A percentile compares a stretch with the other conserved stretches of the same genome.
Conservation (phyloP, 1,140 invertebrate genomes). For the Parapsyche elsis region DNA sequence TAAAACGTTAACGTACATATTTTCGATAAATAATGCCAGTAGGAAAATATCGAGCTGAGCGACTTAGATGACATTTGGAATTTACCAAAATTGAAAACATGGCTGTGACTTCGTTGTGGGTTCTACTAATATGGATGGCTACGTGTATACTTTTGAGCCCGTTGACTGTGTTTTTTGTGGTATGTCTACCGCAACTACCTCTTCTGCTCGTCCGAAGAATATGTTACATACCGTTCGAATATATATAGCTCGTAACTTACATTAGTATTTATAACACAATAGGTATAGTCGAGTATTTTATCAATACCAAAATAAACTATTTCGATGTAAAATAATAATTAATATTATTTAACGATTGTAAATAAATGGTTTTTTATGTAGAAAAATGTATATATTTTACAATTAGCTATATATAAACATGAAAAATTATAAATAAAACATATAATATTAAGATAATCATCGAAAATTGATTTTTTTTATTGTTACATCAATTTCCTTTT, state of each 20-base stretch:
- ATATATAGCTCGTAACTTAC: constrained; percentile 60
- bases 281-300: background rate
- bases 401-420: too few species aligned
- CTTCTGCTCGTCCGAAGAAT: constrained; percentile 65
- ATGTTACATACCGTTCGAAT: constrained; percentile 68
- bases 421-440: background rate
- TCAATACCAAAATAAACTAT: background rate
- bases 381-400: too few species aligned
- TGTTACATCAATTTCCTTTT: background rate
- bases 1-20: background rate
- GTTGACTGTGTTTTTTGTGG: constrained; percentile 66
- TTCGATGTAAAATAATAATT: background rate
- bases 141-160: constrained; percentile 66
- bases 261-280: background rate
- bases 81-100: constrained; percentile 46
- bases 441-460: background rate
- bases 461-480: background rate
- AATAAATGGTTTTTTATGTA: background rate
- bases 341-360: background rate
- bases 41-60: background rate
- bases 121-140: constrained; percentile 65
- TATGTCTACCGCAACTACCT: constrained; percentile 66
- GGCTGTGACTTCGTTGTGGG: constrained; percentile 63
- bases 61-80: background rate
- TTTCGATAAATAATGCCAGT: background rate